phyloP scores from a whole-genome alignment of 2,113 vertebrate genomes.

The Sebastes fasciatus region DNA sequence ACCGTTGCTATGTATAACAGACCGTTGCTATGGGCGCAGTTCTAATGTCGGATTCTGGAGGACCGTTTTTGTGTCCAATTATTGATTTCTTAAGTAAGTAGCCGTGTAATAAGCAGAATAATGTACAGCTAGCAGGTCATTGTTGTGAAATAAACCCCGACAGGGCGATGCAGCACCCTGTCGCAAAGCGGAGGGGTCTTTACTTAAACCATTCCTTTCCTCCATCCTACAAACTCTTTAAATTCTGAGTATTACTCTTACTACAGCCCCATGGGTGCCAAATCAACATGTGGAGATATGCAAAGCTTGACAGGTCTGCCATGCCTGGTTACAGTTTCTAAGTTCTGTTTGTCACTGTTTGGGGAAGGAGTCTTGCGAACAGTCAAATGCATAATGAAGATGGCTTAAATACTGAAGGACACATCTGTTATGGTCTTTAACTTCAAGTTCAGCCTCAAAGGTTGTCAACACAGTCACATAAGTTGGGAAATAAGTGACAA shows the following conservation, averaged over 20 bases:
- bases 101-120: no score
- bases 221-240: neutral
- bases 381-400: neutral
- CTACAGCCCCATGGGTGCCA: neutral
- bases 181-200: no score
- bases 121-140: no score
- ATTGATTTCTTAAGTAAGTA: no score
- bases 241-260: neutral
- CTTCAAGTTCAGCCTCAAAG: neutral
- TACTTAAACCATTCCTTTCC: neutral
- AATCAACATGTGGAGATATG: neutral
- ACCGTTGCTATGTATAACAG: no score
- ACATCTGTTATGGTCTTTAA: constrained; percentile 35
- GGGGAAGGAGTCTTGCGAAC: neutral
- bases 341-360: neutral
- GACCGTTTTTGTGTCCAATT: no score
- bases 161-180: no score
- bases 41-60: no score
- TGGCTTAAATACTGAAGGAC: neutral
- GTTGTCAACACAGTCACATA: constrained; percentile 33
- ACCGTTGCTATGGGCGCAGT: no score
- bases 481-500: constrained; percentile 13
- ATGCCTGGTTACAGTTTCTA: neutral
- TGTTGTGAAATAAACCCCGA: no score
- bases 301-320: neutral